Evolutionary conservation across 2,888 invertebrate genomes (phyloP).

Genomic region (Mystacides longicornis): DNA sequence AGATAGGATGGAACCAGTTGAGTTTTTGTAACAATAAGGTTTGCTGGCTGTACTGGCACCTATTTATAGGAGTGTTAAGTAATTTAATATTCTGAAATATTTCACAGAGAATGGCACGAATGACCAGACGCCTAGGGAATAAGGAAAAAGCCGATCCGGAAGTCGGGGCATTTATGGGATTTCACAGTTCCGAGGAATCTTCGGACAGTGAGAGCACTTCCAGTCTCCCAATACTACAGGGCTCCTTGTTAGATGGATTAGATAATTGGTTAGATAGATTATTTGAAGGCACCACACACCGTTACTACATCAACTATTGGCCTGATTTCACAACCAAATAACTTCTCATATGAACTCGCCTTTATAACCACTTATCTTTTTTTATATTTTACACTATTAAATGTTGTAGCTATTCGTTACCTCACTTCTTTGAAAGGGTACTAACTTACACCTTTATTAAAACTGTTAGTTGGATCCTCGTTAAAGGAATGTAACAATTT

Average conservation of each 20-base stretch:
- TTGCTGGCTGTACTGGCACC: no score
- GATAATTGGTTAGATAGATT: constrained; percentile 95
- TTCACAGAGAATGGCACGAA: constrained; percentile 59
- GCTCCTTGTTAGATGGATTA: constrained; percentile 73
- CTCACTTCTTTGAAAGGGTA: no score
- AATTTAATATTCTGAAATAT: no score
- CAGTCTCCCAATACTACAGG: constrained; percentile 41
- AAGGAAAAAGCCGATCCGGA: constrained; percentile 57
- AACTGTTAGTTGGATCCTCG: no score
- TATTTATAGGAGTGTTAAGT: no score
- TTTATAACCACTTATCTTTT: background rate
- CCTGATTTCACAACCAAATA: constrained; percentile 89
- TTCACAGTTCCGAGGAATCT: constrained; percentile 63
- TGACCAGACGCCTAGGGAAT: constrained; percentile 52
- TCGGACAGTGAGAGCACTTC: constrained; percentile 43
- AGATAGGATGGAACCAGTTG: no score
- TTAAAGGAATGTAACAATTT: no score
- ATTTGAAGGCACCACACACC: constrained; percentile 92
- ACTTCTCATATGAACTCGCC: background rate
- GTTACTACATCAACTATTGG: constrained; percentile 97
- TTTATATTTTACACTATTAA: background rate
- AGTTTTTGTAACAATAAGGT: no score
- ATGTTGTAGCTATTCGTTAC: no score
- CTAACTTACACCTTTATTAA: background rate
- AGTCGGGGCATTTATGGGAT: constrained; percentile 80